These are phyloP conservation scores for Onthophagus taurus DNA, from an alignment of 1,140 invertebrate genomes.

Conservation along the genomic window DNA sequence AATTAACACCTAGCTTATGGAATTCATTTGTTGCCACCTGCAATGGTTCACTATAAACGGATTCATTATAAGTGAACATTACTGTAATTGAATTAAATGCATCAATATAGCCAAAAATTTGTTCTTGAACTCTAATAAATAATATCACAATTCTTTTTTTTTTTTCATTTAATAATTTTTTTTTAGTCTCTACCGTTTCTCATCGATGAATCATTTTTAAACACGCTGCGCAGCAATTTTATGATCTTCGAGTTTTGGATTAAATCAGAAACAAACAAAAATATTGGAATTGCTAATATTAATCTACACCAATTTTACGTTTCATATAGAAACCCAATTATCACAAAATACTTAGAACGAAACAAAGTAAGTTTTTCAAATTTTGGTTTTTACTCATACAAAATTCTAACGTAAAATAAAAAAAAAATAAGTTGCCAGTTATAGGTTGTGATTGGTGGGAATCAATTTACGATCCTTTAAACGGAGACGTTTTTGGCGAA, in stretches of 20 bases:
- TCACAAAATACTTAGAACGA: constrained; percentile 37
- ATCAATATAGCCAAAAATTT: too few relatives aligned
- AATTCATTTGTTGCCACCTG: too few relatives aligned
- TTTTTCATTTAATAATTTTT: constrained; percentile 8
- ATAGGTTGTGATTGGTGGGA: constrained; percentile 52
- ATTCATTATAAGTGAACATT: too few relatives aligned
- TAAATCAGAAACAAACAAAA: constrained; percentile 32
- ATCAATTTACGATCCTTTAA: constrained; percentile 40
- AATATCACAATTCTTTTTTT: too few relatives aligned
- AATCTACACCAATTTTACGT: constrained; percentile 50
- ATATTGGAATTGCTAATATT: constrained; percentile 45
- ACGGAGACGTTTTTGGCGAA: constrained; percentile 40
- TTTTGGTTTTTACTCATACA: neutral
- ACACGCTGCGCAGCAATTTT: constrained; percentile 46
- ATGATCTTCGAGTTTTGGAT: constrained; percentile 46
- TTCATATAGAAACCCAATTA: constrained; percentile 46
- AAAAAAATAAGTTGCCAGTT: constrained; percentile 48
- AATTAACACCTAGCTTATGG: too few relatives aligned
- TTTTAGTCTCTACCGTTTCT: constrained; percentile 38
- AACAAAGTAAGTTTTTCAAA: constrained; percentile 9
- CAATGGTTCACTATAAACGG: too few relatives aligned
- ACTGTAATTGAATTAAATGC: too few relatives aligned
- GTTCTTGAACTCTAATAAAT: too few relatives aligned
- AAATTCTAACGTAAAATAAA: too few relatives aligned
- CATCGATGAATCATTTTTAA: constrained; percentile 43